These are phyloP conservation scores for Cryptocheilus praepositus DNA, from an alignment of 2,888 invertebrate species.

Conservation along the genomic window DNA sequence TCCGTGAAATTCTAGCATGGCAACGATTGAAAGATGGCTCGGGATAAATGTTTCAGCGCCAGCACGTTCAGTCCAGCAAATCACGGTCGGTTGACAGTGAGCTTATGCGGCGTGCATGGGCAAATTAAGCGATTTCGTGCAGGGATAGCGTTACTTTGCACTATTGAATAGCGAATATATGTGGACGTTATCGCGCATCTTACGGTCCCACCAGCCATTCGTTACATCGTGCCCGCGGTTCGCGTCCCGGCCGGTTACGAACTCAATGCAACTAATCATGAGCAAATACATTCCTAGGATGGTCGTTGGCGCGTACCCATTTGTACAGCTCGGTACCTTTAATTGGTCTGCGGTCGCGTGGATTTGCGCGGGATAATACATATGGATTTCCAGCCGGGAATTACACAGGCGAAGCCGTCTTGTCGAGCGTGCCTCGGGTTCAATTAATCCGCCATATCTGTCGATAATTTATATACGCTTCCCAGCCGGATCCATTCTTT, in stretches of 20 bases:
- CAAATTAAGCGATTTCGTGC: conserved; percentile 35
- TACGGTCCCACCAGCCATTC: conserved; percentile 31
- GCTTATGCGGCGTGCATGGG: background rate
- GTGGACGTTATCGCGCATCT: conserved; percentile 40
- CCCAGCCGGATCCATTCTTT: conserved; percentile 17
- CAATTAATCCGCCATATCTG: conserved; percentile 48
- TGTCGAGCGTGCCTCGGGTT: conserved; percentile 29
- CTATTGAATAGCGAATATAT: conserved; percentile 30
- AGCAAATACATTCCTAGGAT: conserved; percentile 31
- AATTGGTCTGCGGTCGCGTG: conserved; percentile 24
- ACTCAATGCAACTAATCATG: conserved; percentile 30
- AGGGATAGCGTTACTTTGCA: conserved; percentile 21
- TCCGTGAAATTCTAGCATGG: too few species aligned
- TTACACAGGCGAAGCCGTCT: background rate
- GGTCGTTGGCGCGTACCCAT: conserved; percentile 15
- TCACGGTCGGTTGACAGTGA: too few species aligned
- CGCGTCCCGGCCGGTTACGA: conserved; percentile 1
- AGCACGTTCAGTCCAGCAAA: too few species aligned
- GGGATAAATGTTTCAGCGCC: too few species aligned
- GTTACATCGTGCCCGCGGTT: conserved; percentile 23
- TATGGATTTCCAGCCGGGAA: conserved; percentile 15
- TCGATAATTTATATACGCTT: conserved; percentile 40
- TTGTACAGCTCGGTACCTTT: conserved; percentile 28
- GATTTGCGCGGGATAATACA: background rate
- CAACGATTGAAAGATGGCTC: too few species aligned